Percentiles rank a stretch among this genome's conserved stretches.
These are phyloP conservation scores for Parauchenoglanis ngamensis DNA, from an alignment of 2,797 vertebrate species.

Conservation along the genomic window DNA sequence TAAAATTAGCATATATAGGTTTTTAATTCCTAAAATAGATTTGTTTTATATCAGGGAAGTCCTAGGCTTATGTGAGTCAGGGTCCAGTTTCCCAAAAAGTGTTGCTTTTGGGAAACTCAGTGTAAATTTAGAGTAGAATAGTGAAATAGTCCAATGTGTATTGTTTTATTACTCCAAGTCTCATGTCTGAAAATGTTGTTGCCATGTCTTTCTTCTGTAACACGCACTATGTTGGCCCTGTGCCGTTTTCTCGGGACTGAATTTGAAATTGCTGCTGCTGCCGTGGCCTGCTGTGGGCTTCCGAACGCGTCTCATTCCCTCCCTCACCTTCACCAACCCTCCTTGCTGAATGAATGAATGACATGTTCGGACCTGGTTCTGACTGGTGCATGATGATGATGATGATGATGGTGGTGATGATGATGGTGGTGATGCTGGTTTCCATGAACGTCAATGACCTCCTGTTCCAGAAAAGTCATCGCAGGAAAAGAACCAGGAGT, in stretches of 20 bases:
- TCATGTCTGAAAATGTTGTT: constrained; percentile 83
- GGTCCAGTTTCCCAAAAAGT: neutral
- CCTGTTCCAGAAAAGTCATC: constrained; percentile 69
- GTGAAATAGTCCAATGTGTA: constrained; percentile 1
- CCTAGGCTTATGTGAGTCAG: neutral
- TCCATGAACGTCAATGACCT: constrained; percentile 37
- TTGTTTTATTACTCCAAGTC: constrained; percentile 66
- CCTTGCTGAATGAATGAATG: constrained; percentile 79
- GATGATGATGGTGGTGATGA: constrained; percentile 42
- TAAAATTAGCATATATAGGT: neutral
- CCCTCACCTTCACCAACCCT: constrained; percentile 54
- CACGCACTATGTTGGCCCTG: constrained; percentile 84
- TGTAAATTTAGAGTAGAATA: neutral
- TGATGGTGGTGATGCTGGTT: constrained; percentile 36
- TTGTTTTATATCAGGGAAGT: neutral
- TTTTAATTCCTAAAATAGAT: neutral
- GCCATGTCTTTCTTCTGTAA: constrained; percentile 96
- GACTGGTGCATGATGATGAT: constrained; percentile 69
- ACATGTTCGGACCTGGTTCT: constrained; percentile 79
- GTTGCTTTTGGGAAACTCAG: neutral
- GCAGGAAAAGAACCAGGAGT: constrained; percentile 79
- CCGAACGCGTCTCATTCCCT: constrained; percentile 75
- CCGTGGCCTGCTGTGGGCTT: constrained; percentile 70
- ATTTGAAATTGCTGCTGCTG: constrained; percentile 82
- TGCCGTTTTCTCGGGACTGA: constrained; percentile 76